phyloP scores from a whole-genome alignment of 2,797 vertebrate species.

The Tachyglossus aculeatus region DNA sequence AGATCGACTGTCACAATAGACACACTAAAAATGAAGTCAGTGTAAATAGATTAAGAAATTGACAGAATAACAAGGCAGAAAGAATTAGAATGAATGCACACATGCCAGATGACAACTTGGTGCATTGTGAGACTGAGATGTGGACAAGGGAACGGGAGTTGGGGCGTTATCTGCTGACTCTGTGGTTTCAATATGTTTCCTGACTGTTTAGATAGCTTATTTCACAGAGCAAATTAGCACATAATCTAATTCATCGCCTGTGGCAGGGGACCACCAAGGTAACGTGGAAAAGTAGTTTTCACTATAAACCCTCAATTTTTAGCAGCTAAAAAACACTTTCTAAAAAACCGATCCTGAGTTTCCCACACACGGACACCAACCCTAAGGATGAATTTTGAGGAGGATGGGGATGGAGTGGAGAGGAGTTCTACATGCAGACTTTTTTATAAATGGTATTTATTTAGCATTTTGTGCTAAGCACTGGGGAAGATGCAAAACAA shows the following conservation, averaged over 20 bases:
- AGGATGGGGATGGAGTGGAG: background rate
- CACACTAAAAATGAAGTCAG: conserved; percentile 73
- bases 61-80: conserved; percentile 74
- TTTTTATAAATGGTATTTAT: too few species aligned
- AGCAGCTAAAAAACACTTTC: background rate
- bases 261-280: background rate
- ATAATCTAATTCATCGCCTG: background rate
- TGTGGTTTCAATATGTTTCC: conserved; percentile 39
- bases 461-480: too few species aligned
- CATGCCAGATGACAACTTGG: conserved; percentile 58
- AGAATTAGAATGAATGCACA: conserved; percentile 63
- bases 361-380: too few species aligned
- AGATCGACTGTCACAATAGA: conserved; percentile 70
- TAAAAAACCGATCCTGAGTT: background rate
- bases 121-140: conserved; percentile 7
- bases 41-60: conserved; percentile 74
- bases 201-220: background rate
- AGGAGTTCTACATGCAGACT: too few species aligned
- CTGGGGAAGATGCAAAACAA: too few species aligned
- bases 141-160: conserved; percentile 13
- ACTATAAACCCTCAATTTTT: background rate
- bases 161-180: conserved; percentile 48
- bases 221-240: background rate
- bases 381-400: background rate
- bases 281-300: background rate